phyloP scores from a whole-genome alignment of 2,113 vertebrate species.

The Embiotoca jacksoni region DNA sequence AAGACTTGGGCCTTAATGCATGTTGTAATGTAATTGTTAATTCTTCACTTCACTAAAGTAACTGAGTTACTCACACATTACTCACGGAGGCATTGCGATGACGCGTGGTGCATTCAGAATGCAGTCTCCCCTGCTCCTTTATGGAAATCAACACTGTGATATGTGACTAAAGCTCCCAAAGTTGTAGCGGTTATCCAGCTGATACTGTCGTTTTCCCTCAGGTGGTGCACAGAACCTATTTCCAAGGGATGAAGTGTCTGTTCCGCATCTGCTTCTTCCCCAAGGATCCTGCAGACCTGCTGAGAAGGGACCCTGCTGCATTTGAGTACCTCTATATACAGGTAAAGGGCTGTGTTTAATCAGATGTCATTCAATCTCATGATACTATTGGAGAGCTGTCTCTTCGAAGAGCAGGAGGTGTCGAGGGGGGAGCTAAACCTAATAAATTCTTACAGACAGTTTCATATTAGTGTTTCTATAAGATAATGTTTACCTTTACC shows the following conservation, averaged over 20 bases:
- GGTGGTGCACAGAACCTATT: slow-evolving; percentile 99
- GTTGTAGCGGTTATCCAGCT: slow-evolving; percentile 17
- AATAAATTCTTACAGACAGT: background rate
- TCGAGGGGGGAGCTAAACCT: background rate
- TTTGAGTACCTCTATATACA: slow-evolving; percentile 99
- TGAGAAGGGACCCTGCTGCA: slow-evolving; percentile 93
- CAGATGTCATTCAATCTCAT: slow-evolving; percentile 28
- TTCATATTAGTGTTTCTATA: slow-evolving; percentile 12
- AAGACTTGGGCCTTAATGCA: no score
- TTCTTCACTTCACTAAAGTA: background rate
- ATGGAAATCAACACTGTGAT: background rate
- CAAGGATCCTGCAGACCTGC: slow-evolving; percentile 95
- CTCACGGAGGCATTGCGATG: background rate
- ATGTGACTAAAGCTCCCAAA: slow-evolving; percentile 3
- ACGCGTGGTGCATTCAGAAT: slow-evolving; percentile 14
- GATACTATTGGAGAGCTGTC: slow-evolving; percentile 19
- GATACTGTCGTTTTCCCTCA: slow-evolving; percentile 66
- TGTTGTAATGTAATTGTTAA: background rate
- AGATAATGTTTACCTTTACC: background rate
- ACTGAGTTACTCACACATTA: background rate
- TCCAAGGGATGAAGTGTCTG: slow-evolving; percentile 98
- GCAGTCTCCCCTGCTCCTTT: background rate
- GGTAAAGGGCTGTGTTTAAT: slow-evolving; percentile 79
- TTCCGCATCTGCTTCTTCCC: slow-evolving; percentile 98
- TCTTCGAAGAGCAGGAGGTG: background rate